These are phyloP conservation scores for Mesorhabditis belari DNA, from an alignment of 2,888 invertebrate genomes.

Conservation along the genomic window DNA sequence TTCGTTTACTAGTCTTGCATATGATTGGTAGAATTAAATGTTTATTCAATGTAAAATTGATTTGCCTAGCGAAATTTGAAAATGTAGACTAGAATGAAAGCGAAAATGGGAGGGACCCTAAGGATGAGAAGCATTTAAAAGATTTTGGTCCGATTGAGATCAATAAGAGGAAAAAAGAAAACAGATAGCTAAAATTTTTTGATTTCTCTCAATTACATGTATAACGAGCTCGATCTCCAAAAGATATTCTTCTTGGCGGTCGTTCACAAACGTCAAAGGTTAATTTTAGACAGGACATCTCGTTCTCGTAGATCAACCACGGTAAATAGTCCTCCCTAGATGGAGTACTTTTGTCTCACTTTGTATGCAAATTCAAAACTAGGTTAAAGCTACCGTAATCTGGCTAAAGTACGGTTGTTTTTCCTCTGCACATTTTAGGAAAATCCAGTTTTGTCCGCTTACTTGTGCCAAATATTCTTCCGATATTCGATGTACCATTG, in stretches of 20 bases:
- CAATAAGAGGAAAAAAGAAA: neutral
- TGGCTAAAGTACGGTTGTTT: neutral
- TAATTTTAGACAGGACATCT: slow-evolving; percentile 50
- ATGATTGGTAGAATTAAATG: no score
- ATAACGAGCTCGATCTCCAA: slow-evolving; percentile 37
- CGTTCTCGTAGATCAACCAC: slow-evolving; percentile 52
- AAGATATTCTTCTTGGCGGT: slow-evolving; percentile 37
- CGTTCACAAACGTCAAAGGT: slow-evolving; percentile 53
- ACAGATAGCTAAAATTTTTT: neutral
- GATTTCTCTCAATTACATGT: slow-evolving; percentile 29
- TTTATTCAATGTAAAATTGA: no score
- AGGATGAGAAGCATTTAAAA: neutral
- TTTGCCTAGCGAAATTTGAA: no score
- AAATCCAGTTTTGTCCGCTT: slow-evolving; percentile 4
- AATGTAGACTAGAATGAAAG: no score
- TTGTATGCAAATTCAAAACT: neutral
- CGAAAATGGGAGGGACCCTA: no score
- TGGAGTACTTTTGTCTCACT: no score
- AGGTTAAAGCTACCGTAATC: neutral
- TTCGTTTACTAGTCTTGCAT: no score
- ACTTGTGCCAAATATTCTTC: slow-evolving; percentile 52
- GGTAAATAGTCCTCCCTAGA: slow-evolving; percentile 52
- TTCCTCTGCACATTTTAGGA: neutral
- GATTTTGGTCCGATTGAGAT: neutral
- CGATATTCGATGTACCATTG: slow-evolving; percentile 52